Evolutionary conservation across 2,888 invertebrate species (phyloP), one percentile per base, ranked within the genome.

Genomic region (Platycheirus albimanus): DNA sequence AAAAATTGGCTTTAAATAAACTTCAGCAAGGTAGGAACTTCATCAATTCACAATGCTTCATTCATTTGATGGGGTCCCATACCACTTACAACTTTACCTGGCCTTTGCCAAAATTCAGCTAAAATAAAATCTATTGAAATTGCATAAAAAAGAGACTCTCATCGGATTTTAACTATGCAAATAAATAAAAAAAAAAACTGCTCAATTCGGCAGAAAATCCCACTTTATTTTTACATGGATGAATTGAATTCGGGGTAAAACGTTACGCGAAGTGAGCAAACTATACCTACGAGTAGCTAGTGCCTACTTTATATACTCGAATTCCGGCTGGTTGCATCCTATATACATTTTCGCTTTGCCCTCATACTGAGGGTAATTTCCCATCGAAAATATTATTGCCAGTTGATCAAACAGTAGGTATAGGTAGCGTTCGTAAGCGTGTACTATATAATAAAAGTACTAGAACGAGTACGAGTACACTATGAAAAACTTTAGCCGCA

Each of bases 401-500:
- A 67, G 52, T 67, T 52, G 41, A 52, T 52, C 51, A 67, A 52
- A 41, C 66, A 67, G 41, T 67, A 30, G 5, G 43, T 30, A 33
- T 6, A 11, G 1, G n/a, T n/a, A n/a, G n/a, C n/a, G n/a, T n/a
- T n/a, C n/a, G n/a, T n/a, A n/a, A n/a, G n/a, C n/a, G n/a, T n/a
- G n/a, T n/a, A n/a, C n/a, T n/a, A n/a, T n/a, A n/a, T n/a, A n/a
- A n/a, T n/a, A n/a, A n/a, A n/a, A n/a, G n/a, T n/a, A n/a, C n/a
- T n/a, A n/a, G n/a, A n/a, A n/a, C n/a, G n/a, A n/a, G n/a, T n/a
- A n/a, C n/a, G n/a, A 4, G 6, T 19, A 66, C 38, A 74, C 47
- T 72, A 41, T 30, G 47, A 69, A 69, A 67, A 61, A 69, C 69
- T 69, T 79, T 75, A 20, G 69, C 75, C 69, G 54, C 75, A 69